Evolutionary conservation across 2,888 invertebrate species (phyloP).

Genomic region (Aphodius granarius): DNA sequence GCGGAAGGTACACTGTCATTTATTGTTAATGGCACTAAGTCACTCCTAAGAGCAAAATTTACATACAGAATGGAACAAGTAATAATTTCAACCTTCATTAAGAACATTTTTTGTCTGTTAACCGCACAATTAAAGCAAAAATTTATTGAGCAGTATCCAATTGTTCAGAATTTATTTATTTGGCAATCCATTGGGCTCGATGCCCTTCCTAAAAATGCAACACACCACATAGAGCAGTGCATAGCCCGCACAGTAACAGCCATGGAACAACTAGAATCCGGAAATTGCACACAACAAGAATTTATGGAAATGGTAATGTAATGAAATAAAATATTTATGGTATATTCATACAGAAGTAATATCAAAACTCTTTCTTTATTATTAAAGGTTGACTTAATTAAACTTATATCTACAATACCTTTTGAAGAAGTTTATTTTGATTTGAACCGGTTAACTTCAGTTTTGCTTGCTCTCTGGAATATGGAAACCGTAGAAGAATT

Average conservation of each 20-base stretch:
- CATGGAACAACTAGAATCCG: constrained; percentile 19
- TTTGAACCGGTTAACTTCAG: constrained; percentile 16
- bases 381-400: constrained; percentile 31
- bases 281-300: constrained; percentile 27
- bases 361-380: constrained; percentile 16
- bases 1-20: constrained; percentile 18
- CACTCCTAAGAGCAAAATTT: constrained; percentile 30
- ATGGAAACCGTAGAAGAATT: constrained; percentile 25
- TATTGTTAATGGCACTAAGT: constrained; percentile 21
- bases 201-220: constrained; percentile 24
- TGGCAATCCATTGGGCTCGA: constrained; percentile 32
- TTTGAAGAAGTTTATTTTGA: constrained; percentile 26
- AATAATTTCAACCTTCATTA: constrained; percentile 1
- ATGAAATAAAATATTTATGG: not conserved
- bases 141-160: constrained; percentile 28
- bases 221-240: constrained; percentile 27
- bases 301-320: constrained; percentile 29
- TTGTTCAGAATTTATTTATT: constrained; percentile 22
- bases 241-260: constrained; percentile 25
- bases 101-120: constrained; percentile 20
- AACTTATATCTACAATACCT: constrained; percentile 24
- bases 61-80: constrained; percentile 36
- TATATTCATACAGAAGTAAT: not conserved
- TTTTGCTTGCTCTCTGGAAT: constrained; percentile 30
- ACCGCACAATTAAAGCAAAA: constrained; percentile 26